Evolutionary conservation across 1,140 invertebrate genomes (phyloP), one percentile per base, ranked within the genome.

Genomic region (Temnothorax nylanderi): DNA sequence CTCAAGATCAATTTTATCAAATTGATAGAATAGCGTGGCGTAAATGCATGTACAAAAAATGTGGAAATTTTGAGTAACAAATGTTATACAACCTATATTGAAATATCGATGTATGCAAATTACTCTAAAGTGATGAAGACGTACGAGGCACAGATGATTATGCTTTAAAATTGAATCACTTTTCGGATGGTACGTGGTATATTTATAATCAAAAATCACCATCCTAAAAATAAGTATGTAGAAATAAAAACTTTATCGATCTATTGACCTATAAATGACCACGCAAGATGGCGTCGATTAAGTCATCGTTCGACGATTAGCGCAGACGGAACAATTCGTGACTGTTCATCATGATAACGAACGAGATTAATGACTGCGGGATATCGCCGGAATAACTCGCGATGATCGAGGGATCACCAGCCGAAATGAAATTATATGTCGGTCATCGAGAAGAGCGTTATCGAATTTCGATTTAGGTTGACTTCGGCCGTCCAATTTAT

Each of bases 271-370:
- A 47, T 69, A 7, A 34, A 37, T 21, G 10, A 32, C n/a, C 65
- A 4, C 67, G 11, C n/a, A 37, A 60, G 60, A 32, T 44, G 37
- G 4, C 5, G 16, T 18, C 49, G 18, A 84, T 62, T 49, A 49
- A 80, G 47, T 67, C 34, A 54, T 62, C 16, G 21, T 75, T 74
- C 16, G 34, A 13, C 44, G 41, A 16, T 71, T 16, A 32, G 18
- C 16, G 21, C 7, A 5, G n/a, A 69, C 16, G 51, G 54, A 75
- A 75, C 54, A 62, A 82, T 49, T 32, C 54, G 26, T 7, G 44
- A 75, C 80, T 60, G 69, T 21, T 84, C n/a, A 47, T 74, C 80
- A n/a, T 16, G 80, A 62, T 84, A 75, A 84, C 54, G 67, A 58
- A 74, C 21, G 80, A 60, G 44, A 84, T 84, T 75, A 84, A 74